Percentiles rank a stretch among this genome's conserved stretches.
These are phyloP conservation scores for Suncus etruscus DNA, from an alignment of 2,113 vertebrate species.

Conservation along the genomic window DNA sequence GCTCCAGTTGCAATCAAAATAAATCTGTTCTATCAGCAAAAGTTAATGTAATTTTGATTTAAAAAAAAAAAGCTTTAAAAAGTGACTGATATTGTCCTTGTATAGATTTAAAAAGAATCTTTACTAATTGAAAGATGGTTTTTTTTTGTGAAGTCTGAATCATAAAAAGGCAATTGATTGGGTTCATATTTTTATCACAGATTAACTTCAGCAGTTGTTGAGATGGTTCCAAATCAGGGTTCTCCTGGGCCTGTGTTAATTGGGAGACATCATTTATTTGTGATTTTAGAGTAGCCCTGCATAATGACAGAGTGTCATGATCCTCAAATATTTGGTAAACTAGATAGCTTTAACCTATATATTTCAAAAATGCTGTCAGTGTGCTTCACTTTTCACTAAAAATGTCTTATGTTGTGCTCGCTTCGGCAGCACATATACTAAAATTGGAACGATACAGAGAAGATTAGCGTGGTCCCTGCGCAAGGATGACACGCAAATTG, in stretches of 20 bases:
- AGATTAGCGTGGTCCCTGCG: no score
- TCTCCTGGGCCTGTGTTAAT: conserved; percentile 47
- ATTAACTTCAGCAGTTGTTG: conserved; percentile 56
- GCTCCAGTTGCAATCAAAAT: conserved; percentile 37
- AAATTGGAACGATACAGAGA: no score
- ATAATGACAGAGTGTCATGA: conserved; percentile 2
- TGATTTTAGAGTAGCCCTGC: conserved; percentile 51
- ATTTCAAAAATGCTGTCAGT: conserved; percentile 50
- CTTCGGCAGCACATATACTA: neutral
- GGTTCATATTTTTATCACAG: conserved; percentile 9
- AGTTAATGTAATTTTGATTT: conserved; percentile 23
- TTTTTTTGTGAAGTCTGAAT: conserved; percentile 8
- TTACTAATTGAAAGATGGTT: neutral
- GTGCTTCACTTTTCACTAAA: neutral
- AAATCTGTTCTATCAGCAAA: conserved; percentile 59
- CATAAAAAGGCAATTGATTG: conserved; percentile 13
- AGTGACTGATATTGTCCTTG: conserved; percentile 28
- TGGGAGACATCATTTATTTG: conserved; percentile 45
- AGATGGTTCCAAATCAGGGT: conserved; percentile 37
- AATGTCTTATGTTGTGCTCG: neutral
- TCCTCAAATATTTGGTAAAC: conserved; percentile 38
- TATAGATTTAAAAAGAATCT: neutral
- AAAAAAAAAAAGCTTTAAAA: conserved; percentile 8
- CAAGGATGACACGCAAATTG: no score
- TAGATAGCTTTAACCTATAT: conserved; percentile 52